Conservation (phyloP, 1,140 invertebrate species). For the Pygmarrhopalites habei region DNA sequence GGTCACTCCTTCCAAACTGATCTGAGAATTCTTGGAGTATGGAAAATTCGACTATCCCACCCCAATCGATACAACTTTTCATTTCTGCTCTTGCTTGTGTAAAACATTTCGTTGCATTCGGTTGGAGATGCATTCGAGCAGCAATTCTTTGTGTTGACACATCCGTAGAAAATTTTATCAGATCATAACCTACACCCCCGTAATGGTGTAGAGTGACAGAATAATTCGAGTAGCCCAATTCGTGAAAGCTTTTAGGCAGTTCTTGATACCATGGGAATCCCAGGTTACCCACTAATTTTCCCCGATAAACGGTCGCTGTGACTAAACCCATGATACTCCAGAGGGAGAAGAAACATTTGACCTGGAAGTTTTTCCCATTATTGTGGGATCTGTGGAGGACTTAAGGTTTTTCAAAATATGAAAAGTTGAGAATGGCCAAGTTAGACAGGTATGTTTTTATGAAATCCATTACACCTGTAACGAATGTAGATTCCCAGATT, state of each 20-base stretch:
- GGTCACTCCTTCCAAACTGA: background rate
- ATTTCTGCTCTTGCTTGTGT: background rate
- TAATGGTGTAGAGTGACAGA: conserved; percentile 14
- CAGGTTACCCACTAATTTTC: conserved; percentile 25
- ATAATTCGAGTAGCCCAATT: conserved; percentile 20
- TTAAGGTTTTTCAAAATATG: background rate
- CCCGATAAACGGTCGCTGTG: conserved; percentile 22
- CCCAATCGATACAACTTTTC: background rate
- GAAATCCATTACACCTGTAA: too few relatives aligned
- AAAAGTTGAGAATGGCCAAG: background rate
- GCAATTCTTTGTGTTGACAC: background rate
- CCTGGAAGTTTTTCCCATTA: background rate
- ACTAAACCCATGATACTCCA: conserved; percentile 22
- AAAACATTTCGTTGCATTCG: background rate
- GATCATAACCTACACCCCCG: background rate
- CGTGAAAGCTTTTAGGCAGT: conserved; percentile 26
- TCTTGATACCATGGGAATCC: conserved; percentile 18
- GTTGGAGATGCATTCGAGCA: background rate
- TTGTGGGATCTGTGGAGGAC: background rate
- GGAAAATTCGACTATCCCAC: background rate
- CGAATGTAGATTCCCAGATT: too few relatives aligned
- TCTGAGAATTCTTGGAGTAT: background rate
- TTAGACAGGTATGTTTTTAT: too few relatives aligned
- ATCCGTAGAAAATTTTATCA: background rate
- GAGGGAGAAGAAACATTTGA: background rate